phyloP scores from a whole-genome alignment of 2,113 vertebrate genomes.

The Excalfactoria chinensis region DNA sequence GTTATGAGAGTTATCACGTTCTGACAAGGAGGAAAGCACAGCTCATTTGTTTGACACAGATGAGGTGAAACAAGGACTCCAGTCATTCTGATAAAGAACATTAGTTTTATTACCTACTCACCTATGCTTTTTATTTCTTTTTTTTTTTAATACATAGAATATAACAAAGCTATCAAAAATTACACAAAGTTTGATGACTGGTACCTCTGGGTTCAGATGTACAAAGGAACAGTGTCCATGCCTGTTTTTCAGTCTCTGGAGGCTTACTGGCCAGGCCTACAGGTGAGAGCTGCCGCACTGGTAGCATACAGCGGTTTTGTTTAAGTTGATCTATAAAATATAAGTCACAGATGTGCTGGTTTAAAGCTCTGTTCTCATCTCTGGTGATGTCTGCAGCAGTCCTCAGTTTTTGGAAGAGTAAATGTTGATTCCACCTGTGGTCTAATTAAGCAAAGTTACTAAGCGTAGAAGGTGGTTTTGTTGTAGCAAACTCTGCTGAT shows the following conservation, averaged over 20 bases:
- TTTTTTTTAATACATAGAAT: constrained; percentile 78
- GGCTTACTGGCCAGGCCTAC: constrained; percentile 97
- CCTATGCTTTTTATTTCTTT: constrained; percentile 33
- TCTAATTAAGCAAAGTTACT: neutral
- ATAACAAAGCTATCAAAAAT: constrained; percentile 92
- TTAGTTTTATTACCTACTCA: neutral
- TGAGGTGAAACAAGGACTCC: neutral
- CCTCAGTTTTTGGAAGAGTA: neutral
- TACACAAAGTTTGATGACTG: constrained; percentile 98
- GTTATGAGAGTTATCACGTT: neutral
- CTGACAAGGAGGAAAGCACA: neutral
- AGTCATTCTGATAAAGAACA: neutral
- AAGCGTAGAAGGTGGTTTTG: neutral
- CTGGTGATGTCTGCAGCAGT: neutral
- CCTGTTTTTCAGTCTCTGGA: constrained; percentile 97
- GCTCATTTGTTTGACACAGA: neutral
- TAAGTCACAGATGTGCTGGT: neutral
- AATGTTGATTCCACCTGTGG: neutral
- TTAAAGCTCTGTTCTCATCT: neutral
- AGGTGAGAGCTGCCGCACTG: constrained; percentile 78
- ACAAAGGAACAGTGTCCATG: constrained; percentile 98
- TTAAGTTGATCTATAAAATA: neutral
- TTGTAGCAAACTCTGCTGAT: neutral
- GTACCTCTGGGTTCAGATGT: constrained; percentile 99
- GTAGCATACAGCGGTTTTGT: neutral